Evolutionary conservation across 2,113 vertebrate genomes (phyloP).

Genomic region (Psophia crepitans): DNA sequence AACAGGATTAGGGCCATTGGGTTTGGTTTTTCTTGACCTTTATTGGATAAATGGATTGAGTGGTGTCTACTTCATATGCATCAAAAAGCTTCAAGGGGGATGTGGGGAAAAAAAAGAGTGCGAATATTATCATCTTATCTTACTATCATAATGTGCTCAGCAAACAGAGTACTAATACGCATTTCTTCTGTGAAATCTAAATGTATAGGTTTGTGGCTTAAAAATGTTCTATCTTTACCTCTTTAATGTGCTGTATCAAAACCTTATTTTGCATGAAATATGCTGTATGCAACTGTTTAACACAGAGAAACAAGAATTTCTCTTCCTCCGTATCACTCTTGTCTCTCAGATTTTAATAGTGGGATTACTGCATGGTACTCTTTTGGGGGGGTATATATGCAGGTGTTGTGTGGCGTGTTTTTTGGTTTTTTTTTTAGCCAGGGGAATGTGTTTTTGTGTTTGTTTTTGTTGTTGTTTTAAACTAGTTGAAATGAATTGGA

Average conservation of each 20-base stretch:
- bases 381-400: neutral
- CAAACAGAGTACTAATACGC: neutral
- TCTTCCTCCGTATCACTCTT: neutral
- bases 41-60: neutral
- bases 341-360: neutral
- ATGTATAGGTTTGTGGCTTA: neutral
- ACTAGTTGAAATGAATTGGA: neutral
- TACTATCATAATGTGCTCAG: neutral
- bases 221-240: neutral
- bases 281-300: neutral
- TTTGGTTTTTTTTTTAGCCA: neutral
- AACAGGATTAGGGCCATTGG: neutral
- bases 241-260: neutral
- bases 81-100: neutral
- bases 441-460: neutral
- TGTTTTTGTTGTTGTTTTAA: neutral
- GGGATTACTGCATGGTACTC: neutral
- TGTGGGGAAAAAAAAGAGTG: neutral
- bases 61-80: neutral
- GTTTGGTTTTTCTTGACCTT: rapidly evolving
- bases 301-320: neutral
- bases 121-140: neutral
- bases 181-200: neutral
- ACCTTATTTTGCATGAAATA: neutral
- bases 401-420: neutral